A percentile compares a stretch with the other conserved stretches of the same genome.
Evolutionary conservation across 2,797 vertebrate species (phyloP).

Genomic region (Lagodon rhomboides): DNA sequence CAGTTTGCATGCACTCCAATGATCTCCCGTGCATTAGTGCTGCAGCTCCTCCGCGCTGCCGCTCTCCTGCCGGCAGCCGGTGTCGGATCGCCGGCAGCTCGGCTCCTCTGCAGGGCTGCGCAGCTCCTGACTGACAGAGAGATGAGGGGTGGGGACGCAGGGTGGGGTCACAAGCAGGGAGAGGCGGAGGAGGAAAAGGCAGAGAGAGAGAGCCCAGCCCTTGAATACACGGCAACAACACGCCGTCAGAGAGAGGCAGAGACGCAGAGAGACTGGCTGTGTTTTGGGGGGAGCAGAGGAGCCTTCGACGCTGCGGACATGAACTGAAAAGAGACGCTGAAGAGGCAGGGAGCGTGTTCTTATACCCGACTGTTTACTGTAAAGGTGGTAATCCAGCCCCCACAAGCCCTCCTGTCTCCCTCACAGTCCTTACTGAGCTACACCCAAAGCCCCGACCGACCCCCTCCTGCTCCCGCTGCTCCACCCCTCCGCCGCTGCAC

Average conservation of each 20-base stretch:
- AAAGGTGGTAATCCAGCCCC: slow-evolving; percentile 80
- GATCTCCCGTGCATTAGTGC: background rate
- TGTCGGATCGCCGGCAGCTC: slow-evolving; percentile 44
- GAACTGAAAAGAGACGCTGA: slow-evolving; percentile 75
- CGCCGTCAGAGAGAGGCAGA: slow-evolving; percentile 67
- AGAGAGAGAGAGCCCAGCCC: slow-evolving; percentile 89
- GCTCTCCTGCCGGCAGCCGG: slow-evolving; percentile 22
- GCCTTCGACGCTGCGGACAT: slow-evolving; percentile 84
- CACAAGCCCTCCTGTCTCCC: slow-evolving; percentile 58
- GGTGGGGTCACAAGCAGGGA: slow-evolving; percentile 93
- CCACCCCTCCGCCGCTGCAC: slow-evolving; percentile 82
- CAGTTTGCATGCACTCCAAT: slow-evolving; percentile 14
- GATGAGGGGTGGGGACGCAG: slow-evolving; percentile 94
- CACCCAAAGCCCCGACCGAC: slow-evolving; percentile 78
- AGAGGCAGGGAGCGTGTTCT: slow-evolving; percentile 68
- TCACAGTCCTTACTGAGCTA: slow-evolving; percentile 73
- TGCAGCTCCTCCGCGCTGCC: slow-evolving; percentile 5
- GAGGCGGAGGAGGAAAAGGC: slow-evolving; percentile 90
- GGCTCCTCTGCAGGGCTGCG: slow-evolving; percentile 74
- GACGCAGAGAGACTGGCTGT: slow-evolving; percentile 54
- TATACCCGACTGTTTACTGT: slow-evolving; percentile 60
- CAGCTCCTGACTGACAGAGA: slow-evolving; percentile 78
- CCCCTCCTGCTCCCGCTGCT: slow-evolving; percentile 76
- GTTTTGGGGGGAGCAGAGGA: slow-evolving; percentile 68
- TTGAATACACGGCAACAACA: slow-evolving; percentile 87